Base-by-base conservation (phyloP, 2,888 invertebrate species). In the Iphiclides podalirius region DNA sequence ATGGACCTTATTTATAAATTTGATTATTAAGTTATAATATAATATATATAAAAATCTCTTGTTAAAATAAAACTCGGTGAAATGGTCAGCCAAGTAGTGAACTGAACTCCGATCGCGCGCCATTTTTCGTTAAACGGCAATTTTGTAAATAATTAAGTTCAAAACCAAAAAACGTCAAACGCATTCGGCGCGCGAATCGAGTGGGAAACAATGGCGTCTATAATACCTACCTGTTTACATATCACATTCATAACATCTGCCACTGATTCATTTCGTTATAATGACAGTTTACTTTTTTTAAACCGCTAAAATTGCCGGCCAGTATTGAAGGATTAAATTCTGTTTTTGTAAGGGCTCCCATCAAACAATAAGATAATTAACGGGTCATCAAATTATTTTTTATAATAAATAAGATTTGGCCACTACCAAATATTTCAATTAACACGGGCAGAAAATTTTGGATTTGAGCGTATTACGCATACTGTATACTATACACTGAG, bases 131-230 rank as follows among this genome's bases (percentile, higher is more conserved):
- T 68, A 74, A 11, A 11, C 31, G 31, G n/a, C 31, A 31, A 31
- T 80, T 81, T 81, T 79, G 76, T 78, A 72, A 77, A 82, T 84
- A 81, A 86, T 87, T 78, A 87, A 86, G 81, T 79, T 76, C 69
- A 72, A 75, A 83, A 85, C 86, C 85, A 75, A 78, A 81, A 80
- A 75, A 75, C 67, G 86, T 82, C 87, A 83, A 64, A 71, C 58
- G 65, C 87, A 87, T 63, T 73, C 77, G 74, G 73, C 62, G 70
- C 63, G 38, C 54, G 41, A 43, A 59, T 61, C 56, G 64, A 68
- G 57, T 57, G 61, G 60, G 51, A 65, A 58, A 65, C 71, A 64
- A 68, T 52, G 47, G 37, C 37, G 20, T 23, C 35, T 42, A n/a
- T n/a, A n/a, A n/a, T n/a, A 23, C 34, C 44, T 55, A 52, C 34